These are phyloP conservation scores for Pseudanteris insignis DNA, from an alignment of 2,888 invertebrate genomes.

Conservation along the genomic window DNA sequence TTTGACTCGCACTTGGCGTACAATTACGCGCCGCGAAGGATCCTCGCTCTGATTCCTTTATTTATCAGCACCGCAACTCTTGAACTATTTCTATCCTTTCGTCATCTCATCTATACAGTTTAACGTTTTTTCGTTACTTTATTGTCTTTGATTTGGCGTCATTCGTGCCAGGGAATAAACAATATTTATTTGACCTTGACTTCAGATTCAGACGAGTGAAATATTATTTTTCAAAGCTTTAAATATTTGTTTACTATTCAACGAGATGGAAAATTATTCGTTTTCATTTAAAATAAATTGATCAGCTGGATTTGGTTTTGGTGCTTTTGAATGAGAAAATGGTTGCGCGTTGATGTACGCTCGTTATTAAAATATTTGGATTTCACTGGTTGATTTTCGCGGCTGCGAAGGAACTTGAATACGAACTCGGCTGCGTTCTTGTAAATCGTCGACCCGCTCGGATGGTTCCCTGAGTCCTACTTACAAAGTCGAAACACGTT, in stretches of 20 bases:
- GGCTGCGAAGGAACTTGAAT: conserved; percentile 25
- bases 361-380: conserved; percentile 22
- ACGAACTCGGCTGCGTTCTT: conserved; percentile 28
- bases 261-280: too few relatives aligned
- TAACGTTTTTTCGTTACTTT: conserved; percentile 8
- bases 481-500: conserved; percentile 41
- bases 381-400: conserved; percentile 31
- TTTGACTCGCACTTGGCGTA: conserved; percentile 28
- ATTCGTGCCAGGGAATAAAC: too few relatives aligned
- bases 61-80: too few relatives aligned
- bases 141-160: neutral
- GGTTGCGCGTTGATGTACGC: conserved; percentile 27
- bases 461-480: conserved; percentile 53
- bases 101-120: too few relatives aligned
- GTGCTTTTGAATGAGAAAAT: conserved; percentile 15
- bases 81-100: too few relatives aligned
- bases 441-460: conserved; percentile 53
- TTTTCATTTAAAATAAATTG: neutral
- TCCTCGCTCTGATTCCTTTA: conserved; percentile 35
- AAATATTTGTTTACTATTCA: too few relatives aligned
- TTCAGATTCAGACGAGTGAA: neutral
- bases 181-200: too few relatives aligned
- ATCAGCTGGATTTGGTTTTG: neutral
- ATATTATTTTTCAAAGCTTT: too few relatives aligned
- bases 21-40: conserved; percentile 26